These are phyloP conservation scores for Tetragonula clypearis DNA, from an alignment of 1,140 invertebrate genomes.

Conservation along the genomic window DNA sequence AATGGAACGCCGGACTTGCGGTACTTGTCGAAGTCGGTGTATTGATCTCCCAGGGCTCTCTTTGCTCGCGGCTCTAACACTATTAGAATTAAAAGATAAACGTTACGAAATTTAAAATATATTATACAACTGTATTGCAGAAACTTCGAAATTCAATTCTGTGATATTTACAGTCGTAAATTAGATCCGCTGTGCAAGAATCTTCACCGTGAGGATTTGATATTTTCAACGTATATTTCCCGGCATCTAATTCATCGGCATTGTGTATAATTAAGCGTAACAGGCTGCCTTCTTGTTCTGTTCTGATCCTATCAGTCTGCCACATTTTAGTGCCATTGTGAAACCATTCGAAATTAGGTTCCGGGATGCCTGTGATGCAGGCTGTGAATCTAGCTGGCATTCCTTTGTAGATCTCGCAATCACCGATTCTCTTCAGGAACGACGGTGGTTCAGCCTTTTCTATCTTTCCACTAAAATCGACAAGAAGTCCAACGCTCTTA, in stretches of 20 bases:
- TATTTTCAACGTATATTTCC: slow-evolving; percentile 91
- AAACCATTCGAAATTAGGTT: slow-evolving; percentile 93
- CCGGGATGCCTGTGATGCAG: slow-evolving; percentile 91
- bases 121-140: no score
- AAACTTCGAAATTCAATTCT: not conserved
- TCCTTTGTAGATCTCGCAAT: slow-evolving; percentile 92
- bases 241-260: slow-evolving; percentile 90
- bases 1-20: slow-evolving; percentile 90
- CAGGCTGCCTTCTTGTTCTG: slow-evolving; percentile 91
- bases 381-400: slow-evolving; percentile 96
- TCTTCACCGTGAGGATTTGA: slow-evolving; percentile 93
- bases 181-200: slow-evolving; percentile 89
- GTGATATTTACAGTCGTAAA: slow-evolving; percentile 88
- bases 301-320: slow-evolving; percentile 90
- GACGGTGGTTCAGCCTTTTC: slow-evolving; percentile 91
- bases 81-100: not conserved
- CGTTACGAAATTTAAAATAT: not conserved
- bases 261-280: slow-evolving; percentile 89
- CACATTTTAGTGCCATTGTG: slow-evolving; percentile 90
- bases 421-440: slow-evolving; percentile 94
- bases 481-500: no score
- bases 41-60: slow-evolving; percentile 89
- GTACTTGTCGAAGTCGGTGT: slow-evolving; percentile 92
- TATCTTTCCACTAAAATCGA: slow-evolving; percentile 77
- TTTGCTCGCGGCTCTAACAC: slow-evolving; percentile 87